A percentile compares a stretch with the other conserved stretches of the same genome.
Evolutionary conservation across 2,113 vertebrate species (phyloP).

Genomic region (Oncorhynchus clarkii): DNA sequence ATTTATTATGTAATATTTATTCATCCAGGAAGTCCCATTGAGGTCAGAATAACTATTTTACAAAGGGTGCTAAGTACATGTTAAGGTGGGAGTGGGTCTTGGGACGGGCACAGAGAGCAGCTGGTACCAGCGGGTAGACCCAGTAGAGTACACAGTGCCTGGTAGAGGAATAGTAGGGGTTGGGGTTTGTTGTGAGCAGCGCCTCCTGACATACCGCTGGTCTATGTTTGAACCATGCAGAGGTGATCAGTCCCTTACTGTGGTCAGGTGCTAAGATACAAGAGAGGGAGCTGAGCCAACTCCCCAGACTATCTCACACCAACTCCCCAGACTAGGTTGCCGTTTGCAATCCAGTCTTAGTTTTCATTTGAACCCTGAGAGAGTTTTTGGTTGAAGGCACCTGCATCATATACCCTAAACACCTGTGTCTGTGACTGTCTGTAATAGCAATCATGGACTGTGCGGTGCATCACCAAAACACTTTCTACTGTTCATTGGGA

Average conservation of each 20-base stretch:
- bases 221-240: constrained; percentile 33
- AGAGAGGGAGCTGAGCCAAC: background rate
- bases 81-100: background rate
- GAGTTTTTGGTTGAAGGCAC: background rate
- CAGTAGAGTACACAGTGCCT: too few species aligned
- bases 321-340: constrained; percentile 16
- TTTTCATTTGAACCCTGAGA: constrained; percentile 16
- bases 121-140: background rate
- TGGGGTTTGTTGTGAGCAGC: constrained; percentile 31
- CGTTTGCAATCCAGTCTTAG: constrained; percentile 4
- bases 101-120: background rate
- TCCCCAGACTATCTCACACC: constrained; percentile 11
- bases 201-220: constrained; percentile 6
- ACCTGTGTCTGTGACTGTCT: background rate
- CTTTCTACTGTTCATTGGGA: background rate
- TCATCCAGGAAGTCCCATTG: too few species aligned
- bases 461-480: background rate
- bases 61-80: background rate
- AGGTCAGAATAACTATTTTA: too few species aligned
- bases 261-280: constrained; percentile 36
- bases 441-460: background rate
- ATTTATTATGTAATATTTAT: too few species aligned
- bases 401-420: background rate
- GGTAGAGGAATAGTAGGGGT: background rate
- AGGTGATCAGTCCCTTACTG: constrained; percentile 38